Evolutionary conservation across 2,797 vertebrate genomes (phyloP).

Genomic region (Pogoniulus pusillus): DNA sequence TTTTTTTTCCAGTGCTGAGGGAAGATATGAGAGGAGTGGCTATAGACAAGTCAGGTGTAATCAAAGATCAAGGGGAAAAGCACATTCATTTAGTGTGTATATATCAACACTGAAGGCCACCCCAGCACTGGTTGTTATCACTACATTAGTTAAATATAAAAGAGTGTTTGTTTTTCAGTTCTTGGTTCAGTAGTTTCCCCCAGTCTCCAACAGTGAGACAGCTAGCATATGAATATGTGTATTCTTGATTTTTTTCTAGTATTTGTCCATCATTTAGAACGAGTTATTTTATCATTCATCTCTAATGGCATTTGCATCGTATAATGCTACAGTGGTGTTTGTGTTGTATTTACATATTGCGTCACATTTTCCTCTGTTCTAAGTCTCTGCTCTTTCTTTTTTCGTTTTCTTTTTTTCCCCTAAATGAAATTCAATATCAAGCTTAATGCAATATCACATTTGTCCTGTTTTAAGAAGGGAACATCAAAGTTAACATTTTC

Average conservation of each 20-base stretch:
- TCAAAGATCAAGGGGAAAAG: neutral
- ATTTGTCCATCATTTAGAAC: neutral
- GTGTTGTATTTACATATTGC: neutral
- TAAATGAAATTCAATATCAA: neutral
- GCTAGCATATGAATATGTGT: neutral
- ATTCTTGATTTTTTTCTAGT: neutral
- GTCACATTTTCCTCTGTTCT: neutral
- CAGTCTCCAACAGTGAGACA: neutral
- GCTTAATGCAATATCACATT: neutral
- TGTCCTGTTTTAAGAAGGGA: conserved; percentile 2
- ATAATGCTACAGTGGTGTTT: neutral
- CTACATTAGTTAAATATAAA: neutral
- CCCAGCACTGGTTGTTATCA: neutral
- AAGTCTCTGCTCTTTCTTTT: neutral
- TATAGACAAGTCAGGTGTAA: neutral
- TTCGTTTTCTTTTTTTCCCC: neutral
- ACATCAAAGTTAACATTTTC: neutral
- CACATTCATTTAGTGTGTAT: neutral
- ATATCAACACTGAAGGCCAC: neutral
- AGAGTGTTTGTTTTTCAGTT: neutral
- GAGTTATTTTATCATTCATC: conserved; percentile 15
- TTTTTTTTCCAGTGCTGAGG: neutral
- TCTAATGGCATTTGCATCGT: neutral
- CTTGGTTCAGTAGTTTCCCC: neutral
- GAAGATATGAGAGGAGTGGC: no score